phyloP scores from a whole-genome alignment of 2,113 vertebrate genomes.

The Ameiurus melas region DNA sequence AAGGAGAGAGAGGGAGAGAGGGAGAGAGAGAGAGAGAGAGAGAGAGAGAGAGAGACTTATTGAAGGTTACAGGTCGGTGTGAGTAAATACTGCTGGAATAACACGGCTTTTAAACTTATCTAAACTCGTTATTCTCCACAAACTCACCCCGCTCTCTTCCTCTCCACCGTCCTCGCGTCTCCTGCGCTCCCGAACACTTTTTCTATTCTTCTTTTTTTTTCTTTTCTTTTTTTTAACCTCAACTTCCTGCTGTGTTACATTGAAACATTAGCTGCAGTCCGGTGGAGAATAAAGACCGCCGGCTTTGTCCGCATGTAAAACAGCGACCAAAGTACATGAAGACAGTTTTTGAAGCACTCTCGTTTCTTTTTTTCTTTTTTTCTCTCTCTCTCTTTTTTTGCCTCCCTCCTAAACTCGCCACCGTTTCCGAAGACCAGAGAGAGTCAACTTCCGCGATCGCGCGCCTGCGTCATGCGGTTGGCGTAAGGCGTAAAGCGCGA shows the following conservation, averaged over 20 bases:
- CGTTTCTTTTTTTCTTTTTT: no score
- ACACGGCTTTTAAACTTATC: neutral
- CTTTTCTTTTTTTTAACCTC: neutral
- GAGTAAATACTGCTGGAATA: neutral
- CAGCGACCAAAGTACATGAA: constrained; percentile 33
- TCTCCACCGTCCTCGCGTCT: constrained; percentile 15
- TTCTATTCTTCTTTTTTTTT: neutral
- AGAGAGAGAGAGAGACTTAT: neutral
- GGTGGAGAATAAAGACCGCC: neutral
- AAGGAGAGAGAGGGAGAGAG: neutral
- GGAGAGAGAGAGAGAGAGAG: no score
- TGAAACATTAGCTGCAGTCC: neutral
- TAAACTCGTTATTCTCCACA: constrained; percentile 2
- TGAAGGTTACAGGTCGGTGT: neutral
- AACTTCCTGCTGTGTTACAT: constrained; percentile 30
- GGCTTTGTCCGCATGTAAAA: neutral
- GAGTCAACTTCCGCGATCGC: constrained; percentile 52
- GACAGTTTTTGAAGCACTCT: neutral
- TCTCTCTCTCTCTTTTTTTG: no score
- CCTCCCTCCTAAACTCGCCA: constrained; percentile 21
- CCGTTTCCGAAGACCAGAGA: constrained; percentile 42
- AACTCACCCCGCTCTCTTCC: constrained; percentile 50
- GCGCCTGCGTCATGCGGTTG: constrained; percentile 54
- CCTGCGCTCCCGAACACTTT: neutral
- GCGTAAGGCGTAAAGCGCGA: constrained; percentile 40